Evolutionary conservation across 2,797 vertebrate genomes (phyloP).

Genomic region (Argyrosomus regius): DNA sequence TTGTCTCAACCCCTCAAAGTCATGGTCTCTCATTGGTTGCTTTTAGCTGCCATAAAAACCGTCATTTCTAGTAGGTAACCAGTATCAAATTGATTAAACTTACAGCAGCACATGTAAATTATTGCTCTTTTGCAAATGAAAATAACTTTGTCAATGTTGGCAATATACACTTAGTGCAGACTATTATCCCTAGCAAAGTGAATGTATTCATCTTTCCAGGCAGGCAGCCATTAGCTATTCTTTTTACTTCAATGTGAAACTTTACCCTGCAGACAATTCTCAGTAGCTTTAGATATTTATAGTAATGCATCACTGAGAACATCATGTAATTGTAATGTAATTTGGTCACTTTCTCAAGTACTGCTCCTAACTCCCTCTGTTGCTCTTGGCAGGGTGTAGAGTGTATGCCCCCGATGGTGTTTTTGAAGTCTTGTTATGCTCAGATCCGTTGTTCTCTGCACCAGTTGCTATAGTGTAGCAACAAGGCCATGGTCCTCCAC

Average conservation of each 20-base stretch:
- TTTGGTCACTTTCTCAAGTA: conserved; percentile 6
- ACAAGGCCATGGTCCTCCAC: background rate
- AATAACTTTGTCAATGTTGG: background rate
- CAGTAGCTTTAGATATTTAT: background rate
- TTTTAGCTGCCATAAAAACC: background rate
- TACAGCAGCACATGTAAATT: background rate
- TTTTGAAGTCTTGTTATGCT: background rate
- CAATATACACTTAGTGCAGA: background rate
- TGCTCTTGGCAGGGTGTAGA: background rate
- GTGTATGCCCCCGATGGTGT: background rate
- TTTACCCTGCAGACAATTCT: background rate
- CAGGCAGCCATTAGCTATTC: background rate
- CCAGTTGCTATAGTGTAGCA: background rate
- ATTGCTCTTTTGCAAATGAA: background rate
- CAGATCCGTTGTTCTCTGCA: background rate
- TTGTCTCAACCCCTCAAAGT: no score
- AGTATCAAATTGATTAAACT: background rate
- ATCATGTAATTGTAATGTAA: background rate
- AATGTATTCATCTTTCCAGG: background rate
- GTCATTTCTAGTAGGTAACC: background rate
- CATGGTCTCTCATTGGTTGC: background rate
- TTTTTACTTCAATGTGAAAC: background rate
- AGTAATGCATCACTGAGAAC: background rate
- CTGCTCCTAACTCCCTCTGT: background rate
- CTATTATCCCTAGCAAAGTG: background rate